Conservation (phyloP, 2,888 invertebrate species). For the Sicus ferrugineus region DNA sequence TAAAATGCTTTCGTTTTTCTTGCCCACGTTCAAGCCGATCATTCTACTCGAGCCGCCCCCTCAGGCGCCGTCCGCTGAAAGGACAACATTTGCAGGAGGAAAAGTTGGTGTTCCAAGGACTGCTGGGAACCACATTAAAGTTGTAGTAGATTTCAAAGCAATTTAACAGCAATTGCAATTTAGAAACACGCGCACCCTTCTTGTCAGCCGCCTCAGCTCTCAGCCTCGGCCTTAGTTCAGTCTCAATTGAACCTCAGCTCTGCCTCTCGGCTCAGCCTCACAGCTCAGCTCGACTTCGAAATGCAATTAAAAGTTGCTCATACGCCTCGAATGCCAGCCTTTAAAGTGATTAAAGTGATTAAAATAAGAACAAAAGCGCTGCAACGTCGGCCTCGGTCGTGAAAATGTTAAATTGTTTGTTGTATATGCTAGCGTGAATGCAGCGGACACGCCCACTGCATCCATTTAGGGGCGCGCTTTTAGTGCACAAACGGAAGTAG, state of each 20-base stretch:
- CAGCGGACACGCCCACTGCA: neutral
- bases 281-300: too few species aligned
- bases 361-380: neutral
- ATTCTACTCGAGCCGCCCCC: too few species aligned
- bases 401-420: neutral
- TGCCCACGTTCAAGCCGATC: too few species aligned
- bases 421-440: too few species aligned
- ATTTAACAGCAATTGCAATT: too few species aligned
- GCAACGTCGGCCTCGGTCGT: neutral
- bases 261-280: too few species aligned
- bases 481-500: neutral
- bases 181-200: neutral
- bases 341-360: slow-evolving; percentile 21
- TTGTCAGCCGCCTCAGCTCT: neutral
- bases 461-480: neutral
- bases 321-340: slow-evolving; percentile 1
- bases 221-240: neutral
- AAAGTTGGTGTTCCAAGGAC: too few species aligned
- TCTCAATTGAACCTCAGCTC: neutral
- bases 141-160: too few species aligned
- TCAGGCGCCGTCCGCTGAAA: too few species aligned
- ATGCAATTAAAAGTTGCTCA: slow-evolving; percentile 10
- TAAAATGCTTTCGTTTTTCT: too few species aligned
- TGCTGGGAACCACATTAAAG: too few species aligned
- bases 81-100: too few species aligned